Base-by-base conservation (phyloP, 1,140 invertebrate species). In the Centruroides vittatus region DNA sequence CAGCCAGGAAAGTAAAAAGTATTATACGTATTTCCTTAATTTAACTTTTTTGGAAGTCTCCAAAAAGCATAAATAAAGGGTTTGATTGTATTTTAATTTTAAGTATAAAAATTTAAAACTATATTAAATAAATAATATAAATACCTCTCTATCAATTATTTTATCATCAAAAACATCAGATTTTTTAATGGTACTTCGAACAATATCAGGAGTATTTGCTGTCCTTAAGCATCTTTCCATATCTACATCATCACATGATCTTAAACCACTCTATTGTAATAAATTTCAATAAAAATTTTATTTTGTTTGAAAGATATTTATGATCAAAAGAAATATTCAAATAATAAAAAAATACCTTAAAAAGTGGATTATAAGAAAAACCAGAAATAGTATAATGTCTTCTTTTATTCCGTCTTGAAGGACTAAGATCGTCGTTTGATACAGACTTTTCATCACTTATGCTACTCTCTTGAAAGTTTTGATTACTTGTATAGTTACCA, bases 371-470 rank as follows among this genome's bases (percentile, higher is more conserved):
- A 60, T 63, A 63, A 67, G 79, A 73, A 70, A 79, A 82, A 71
- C 81, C 82, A 9, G 89, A 89, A 6, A 92, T 88, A 0, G 91
- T 94, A 70, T 91, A 84, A 73, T 91, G 89, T 57, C 91, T 78
- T 52, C 89, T 75, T 72, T 88, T 89, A 68, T 89, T 86, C 63
- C 82, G 83, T 69, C 65, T 63, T 46, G 34, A n/a, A 41, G 58
- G 13, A 46, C 41, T 48, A 34, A 60, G 63, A 34, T 61, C 59
- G 13, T 64, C 58, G 50, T 67, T 63, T 57, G 59, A 66, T 59
- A 57, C 48, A 49, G 67, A 63, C 71, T 72, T 64, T 55, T 55
- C 57, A 57, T 46, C 65, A 53, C 23, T 54, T 9, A 41, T 41
- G 5, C 8, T 41, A 41, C 8, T 41, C 8, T 41, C 41, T 41